Percentiles rank a stretch among this genome's conserved stretches.
Evolutionary conservation across 2,113 vertebrate genomes (phyloP).

Genomic region (Mus pahari): DNA sequence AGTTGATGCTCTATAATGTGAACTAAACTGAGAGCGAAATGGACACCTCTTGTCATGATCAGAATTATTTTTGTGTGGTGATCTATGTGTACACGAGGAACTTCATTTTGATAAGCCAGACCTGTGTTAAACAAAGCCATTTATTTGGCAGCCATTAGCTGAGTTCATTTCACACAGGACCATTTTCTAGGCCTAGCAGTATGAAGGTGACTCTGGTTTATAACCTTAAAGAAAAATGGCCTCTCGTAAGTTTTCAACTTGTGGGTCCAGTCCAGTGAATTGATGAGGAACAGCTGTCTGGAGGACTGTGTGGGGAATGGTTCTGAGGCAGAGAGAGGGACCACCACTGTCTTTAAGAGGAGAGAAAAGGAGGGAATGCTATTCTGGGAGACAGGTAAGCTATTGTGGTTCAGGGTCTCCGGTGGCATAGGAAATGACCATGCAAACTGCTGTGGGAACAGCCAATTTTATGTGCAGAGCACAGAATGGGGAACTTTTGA

Average conservation of each 20-base stretch:
- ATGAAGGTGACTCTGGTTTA: conserved; percentile 18
- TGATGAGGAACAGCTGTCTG: not conserved
- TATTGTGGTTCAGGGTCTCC: not conserved
- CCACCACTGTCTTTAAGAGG: not conserved
- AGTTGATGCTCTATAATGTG: not conserved
- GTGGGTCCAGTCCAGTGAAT: not conserved
- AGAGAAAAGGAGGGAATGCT: not conserved
- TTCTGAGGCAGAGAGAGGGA: not conserved
- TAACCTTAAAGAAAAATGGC: conserved; percentile 22
- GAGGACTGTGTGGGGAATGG: not conserved
- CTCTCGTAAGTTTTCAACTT: conserved; percentile 23
- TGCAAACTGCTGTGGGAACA: not conserved
- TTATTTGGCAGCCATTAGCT: not conserved
- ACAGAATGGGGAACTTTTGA: not conserved
- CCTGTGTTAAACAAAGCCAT: conserved; percentile 1
- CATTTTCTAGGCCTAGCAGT: not conserved
- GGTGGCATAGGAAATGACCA: not conserved
- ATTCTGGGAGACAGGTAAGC: not conserved
- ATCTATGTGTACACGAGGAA: not conserved
- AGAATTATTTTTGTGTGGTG: not conserved
- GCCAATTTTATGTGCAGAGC: not conserved
- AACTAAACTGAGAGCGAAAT: not conserved
- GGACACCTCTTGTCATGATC: not conserved
- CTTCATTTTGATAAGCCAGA: not conserved
- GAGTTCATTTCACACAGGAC: conserved; percentile 13